A percentile compares a stretch with the other conserved stretches of the same genome.
These are phyloP conservation scores for Coregonus sp. DNA, from an alignment of 2,797 vertebrate species.

Conservation along the genomic window DNA sequence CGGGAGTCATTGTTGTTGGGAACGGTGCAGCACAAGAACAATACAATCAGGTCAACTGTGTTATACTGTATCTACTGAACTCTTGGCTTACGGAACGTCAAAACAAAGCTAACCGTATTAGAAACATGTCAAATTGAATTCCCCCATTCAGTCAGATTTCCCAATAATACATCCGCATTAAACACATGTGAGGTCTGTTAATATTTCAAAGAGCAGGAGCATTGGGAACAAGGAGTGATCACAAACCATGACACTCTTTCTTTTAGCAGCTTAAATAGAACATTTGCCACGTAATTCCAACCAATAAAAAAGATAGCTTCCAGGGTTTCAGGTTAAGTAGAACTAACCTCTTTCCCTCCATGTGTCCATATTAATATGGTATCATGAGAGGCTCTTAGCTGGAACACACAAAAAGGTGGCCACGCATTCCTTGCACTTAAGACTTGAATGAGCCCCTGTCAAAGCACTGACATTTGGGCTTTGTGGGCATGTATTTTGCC, in stretches of 20 bases:
- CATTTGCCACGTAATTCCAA: conserved; percentile 13
- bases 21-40: neutral
- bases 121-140: conserved; percentile 5
- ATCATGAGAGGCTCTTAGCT: conserved; percentile 64
- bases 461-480: conserved; percentile 35
- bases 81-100: neutral
- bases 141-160: neutral
- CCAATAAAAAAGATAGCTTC: conserved; percentile 28
- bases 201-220: conserved; percentile 2
- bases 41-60: neutral
- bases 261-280: conserved; percentile 32
- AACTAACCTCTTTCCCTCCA: conserved; percentile 61
- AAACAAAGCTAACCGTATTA: neutral
- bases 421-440: conserved; percentile 58
- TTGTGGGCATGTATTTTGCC: conserved; percentile 27
- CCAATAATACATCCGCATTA: neutral
- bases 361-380: conserved; percentile 73
- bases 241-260: conserved; percentile 8
- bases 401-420: conserved; percentile 57
- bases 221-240: conserved; percentile 6
- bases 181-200: conserved; percentile 11
- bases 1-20: neutral
- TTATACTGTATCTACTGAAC: too few species aligned
- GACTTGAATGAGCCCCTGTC: conserved; percentile 51
- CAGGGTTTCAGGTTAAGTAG: conserved; percentile 61